A percentile compares a stretch with the other conserved stretches of the same genome.
Evolutionary conservation across 2,888 invertebrate species (phyloP).

Genomic region (Tetragonula carbonaria): DNA sequence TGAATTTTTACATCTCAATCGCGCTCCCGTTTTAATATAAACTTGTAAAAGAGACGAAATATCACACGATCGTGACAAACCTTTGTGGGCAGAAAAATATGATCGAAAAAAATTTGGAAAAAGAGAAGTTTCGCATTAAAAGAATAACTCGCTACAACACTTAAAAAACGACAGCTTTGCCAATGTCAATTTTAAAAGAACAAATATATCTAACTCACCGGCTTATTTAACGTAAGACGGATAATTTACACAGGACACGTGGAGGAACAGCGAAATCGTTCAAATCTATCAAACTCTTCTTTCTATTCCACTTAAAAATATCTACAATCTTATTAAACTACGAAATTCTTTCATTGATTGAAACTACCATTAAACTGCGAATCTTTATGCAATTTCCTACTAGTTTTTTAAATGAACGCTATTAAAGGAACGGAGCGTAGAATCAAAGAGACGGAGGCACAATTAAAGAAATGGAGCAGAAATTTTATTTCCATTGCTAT

Average conservation of each 20-base stretch:
- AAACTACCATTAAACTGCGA: background rate
- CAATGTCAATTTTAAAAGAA: background rate
- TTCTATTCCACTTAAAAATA: background rate
- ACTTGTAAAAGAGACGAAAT: background rate
- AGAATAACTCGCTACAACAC: no score
- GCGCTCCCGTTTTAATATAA: background rate
- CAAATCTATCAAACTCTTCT: background rate
- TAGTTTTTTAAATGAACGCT: no score
- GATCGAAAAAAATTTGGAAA: background rate
- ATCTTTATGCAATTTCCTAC: no score
- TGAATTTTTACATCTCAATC: background rate
- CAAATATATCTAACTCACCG: background rate
- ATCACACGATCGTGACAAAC: background rate
- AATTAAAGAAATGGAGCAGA: no score
- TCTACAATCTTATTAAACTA: background rate
- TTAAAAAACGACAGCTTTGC: no score
- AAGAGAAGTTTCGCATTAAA: no score
- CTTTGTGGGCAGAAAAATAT: background rate
- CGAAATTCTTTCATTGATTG: background rate
- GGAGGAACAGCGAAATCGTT: background rate
- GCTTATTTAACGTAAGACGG: background rate
- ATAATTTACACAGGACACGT: slow-evolving; percentile 2
- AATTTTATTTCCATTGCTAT: no score
- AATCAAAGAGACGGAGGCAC: no score
- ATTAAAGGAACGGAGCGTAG: no score